phyloP scores from a whole-genome alignment of 2,888 invertebrate genomes.

The Axea sp. region DNA sequence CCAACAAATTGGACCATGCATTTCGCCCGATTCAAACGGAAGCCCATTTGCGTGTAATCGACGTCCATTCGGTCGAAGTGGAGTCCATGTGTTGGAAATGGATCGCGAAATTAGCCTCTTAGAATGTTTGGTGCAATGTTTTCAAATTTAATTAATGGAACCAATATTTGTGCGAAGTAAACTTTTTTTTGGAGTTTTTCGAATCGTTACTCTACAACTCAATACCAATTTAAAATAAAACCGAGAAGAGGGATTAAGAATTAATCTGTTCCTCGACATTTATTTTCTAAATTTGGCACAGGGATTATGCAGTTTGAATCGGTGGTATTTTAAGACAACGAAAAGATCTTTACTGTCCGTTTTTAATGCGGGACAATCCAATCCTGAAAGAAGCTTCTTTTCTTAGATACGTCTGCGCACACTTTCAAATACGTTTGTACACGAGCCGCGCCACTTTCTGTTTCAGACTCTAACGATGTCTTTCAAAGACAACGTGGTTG shows the following conservation, averaged over 20 bases:
- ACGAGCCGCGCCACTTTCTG: no score
- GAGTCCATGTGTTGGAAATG: neutral
- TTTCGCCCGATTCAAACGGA: neutral
- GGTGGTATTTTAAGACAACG: constrained; percentile 45
- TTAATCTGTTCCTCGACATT: no score
- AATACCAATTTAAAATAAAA: neutral
- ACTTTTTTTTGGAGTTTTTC: no score
- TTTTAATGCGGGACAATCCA: constrained; percentile 52
- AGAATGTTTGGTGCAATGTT: neutral
- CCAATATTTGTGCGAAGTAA: no score
- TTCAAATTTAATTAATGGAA: no score
- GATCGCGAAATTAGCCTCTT: neutral
- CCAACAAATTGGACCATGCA: neutral
- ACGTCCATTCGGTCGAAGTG: neutral
- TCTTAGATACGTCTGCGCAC: constrained; percentile 44
- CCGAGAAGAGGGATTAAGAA: constrained; percentile 8
- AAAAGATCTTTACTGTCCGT: constrained; percentile 39
- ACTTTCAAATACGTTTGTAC: constrained; percentile 26
- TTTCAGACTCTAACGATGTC: constrained; percentile 14
- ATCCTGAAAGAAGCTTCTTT: constrained; percentile 41
- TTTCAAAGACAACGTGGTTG: constrained; percentile 4
- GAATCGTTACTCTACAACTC: neutral
- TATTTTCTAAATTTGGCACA: constrained; percentile 15
- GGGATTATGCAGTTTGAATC: constrained; percentile 37
- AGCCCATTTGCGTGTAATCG: neutral